Conservation (phyloP, 2,888 invertebrate species). For the Mesorhabditis spiculigera region DNA sequence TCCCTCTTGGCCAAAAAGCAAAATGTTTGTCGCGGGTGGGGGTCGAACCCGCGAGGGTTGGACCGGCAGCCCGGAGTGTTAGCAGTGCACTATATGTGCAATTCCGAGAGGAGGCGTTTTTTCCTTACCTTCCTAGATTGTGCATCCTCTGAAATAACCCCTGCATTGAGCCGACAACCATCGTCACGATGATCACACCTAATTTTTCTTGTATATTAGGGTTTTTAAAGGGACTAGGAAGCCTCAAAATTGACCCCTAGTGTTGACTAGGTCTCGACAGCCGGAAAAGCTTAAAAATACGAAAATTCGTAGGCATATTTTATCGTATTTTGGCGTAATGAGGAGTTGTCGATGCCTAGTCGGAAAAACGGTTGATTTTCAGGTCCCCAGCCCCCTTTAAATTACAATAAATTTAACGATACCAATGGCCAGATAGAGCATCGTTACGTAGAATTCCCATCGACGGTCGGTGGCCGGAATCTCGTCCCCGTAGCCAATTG, state of each 20-base stretch:
- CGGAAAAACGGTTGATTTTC: background rate
- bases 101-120: background rate
- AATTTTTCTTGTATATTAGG: no score
- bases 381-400: no score
- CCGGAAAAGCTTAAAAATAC: background rate
- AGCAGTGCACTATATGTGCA: no score
- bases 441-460: constrained; percentile 4
- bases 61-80: no score
- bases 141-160: background rate
- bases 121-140: background rate
- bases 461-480: constrained; percentile 5
- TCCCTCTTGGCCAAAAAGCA: background rate
- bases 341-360: no score
- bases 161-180: constrained; percentile 4
- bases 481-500: constrained; percentile 1
- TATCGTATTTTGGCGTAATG: no score
- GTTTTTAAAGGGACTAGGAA: background rate
- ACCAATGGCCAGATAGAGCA: background rate
- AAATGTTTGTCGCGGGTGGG: background rate
- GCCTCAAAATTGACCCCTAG: background rate
- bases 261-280: background rate
- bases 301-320: background rate
- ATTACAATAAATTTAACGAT: background rate
- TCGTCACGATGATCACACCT: background rate
- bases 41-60: no score